Percentiles rank a stretch among this genome's conserved stretches.
Conservation (phyloP, 1,140 invertebrate genomes). For the Pemphigus obesinymphae region DNA sequence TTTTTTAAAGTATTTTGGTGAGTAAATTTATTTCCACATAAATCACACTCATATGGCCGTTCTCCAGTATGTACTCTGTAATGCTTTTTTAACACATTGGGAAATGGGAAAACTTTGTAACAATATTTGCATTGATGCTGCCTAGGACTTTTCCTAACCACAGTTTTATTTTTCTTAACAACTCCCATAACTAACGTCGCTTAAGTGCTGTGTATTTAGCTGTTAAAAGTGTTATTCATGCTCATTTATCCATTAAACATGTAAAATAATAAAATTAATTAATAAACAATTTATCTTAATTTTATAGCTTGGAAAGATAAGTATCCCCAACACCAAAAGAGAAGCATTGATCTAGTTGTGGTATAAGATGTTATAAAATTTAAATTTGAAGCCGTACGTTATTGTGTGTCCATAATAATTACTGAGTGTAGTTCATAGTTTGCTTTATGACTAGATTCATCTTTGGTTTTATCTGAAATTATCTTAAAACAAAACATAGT, state of each 20-base stretch:
- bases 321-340: constrained; percentile 31
- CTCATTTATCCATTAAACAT: background rate
- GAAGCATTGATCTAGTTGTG: constrained; percentile 29
- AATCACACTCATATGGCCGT: constrained; percentile 70
- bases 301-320: constrained; percentile 23
- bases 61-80: constrained; percentile 59
- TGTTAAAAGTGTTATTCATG: constrained; percentile 32
- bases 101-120: constrained; percentile 50
- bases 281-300: background rate
- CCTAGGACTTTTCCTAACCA: constrained; percentile 15
- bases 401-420: background rate
- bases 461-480: background rate
- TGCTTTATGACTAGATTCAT: background rate
- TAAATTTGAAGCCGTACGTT: constrained; percentile 24
- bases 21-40: constrained; percentile 73
- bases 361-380: background rate
- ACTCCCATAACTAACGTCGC: constrained; percentile 27
- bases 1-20: constrained; percentile 62
- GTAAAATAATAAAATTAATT: background rate
- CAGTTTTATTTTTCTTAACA: constrained; percentile 39
- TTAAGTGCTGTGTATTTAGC: background rate
- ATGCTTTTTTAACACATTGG: constrained; percentile 47
- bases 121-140: constrained; percentile 48
- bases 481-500: background rate
- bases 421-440: background rate